These are phyloP conservation scores for Chymomyza fuscimana DNA, from an alignment of 2,888 invertebrate genomes.

Conservation along the genomic window DNA sequence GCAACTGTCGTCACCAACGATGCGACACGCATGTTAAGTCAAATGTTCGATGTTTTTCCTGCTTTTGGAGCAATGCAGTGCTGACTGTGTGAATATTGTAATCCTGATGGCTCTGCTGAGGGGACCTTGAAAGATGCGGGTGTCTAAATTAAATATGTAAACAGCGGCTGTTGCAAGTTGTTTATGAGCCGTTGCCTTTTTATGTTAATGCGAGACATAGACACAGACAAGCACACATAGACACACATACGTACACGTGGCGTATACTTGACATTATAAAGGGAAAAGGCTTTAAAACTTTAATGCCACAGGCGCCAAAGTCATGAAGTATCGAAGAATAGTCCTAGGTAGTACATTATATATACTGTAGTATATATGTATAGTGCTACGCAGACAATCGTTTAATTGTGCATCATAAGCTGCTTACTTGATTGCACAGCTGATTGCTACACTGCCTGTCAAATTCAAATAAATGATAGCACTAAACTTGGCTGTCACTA, in stretches of 20 bases:
- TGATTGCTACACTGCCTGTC: slow-evolving; percentile 24
- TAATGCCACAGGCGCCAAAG: background rate
- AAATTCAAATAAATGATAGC: slow-evolving; percentile 44
- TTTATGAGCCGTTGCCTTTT: slow-evolving; percentile 39
- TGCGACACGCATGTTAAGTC: slow-evolving; percentile 14
- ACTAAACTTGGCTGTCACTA: slow-evolving; percentile 47
- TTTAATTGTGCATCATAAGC: slow-evolving; percentile 59
- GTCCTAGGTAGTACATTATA: too few species aligned
- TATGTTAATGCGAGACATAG: slow-evolving; percentile 57
- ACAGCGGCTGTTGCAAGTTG: slow-evolving; percentile 46
- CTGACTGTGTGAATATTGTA: slow-evolving; percentile 17
- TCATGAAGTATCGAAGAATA: too few species aligned
- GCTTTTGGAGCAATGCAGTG: slow-evolving; percentile 27
- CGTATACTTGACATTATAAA: background rate
- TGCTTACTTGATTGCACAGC: slow-evolving; percentile 57
- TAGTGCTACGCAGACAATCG: slow-evolving; percentile 17
- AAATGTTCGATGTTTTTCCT: background rate
- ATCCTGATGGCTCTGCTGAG: background rate
- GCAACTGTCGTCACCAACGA: slow-evolving; percentile 6
- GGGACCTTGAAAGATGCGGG: slow-evolving; percentile 46
- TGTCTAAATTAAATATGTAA: slow-evolving; percentile 65
- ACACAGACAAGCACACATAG: background rate
- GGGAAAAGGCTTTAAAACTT: slow-evolving; percentile 2
- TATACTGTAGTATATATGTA: background rate
- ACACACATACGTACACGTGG: background rate